Base-by-base conservation (phyloP, 2,888 invertebrate species). In the Limulus polyphemus region DNA sequence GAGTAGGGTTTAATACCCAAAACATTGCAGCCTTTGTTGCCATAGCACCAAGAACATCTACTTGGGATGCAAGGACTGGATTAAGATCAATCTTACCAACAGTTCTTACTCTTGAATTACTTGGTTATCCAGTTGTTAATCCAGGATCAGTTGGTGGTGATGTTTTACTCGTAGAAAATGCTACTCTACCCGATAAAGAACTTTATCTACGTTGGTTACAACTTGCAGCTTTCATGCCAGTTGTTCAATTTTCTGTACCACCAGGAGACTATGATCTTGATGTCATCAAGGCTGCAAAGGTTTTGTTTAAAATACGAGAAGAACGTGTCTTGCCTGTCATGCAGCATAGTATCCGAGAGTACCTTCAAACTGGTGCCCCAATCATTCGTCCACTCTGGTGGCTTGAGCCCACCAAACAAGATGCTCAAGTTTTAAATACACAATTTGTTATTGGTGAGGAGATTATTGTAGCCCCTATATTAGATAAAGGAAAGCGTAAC, bases 71-170 rank as follows among this genome's bases (percentile, higher is more conserved):
- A 51, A 62, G 70, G n/a, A 74, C 72, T 66, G 90, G 90, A 0
- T 77, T 92, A n/a, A 81, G 83, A 65, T 83, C 84, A 11, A 84
- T 95, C 0, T 87, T 97, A 70, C 90, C 94, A 0, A 88, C 90
- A 12, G 85, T 91, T 62, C 76, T 93, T 16, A 88, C 87, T 0
- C 87, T 94, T 69, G 93, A 94, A 0, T 83, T 94, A 47, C 84
- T 90, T 58, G 97, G 97, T 0, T 95, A 88, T 77, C 93, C 93
- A 0, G 94, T 94, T 71, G 82, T 94, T 52, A 84, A 95, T 80
- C 91, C 94, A 0, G 94, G 94, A 0, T 88, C 93, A 7, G 89
- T 97, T 0, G 97, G 97, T 0, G 95, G 93, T 0, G 91, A 92
- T 57, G 54, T 75, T 74, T n/a, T 78, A 79, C 54, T 17, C 11